phyloP scores from a whole-genome alignment of 1,140 invertebrate genomes.

The Drosophila micromelanica region DNA sequence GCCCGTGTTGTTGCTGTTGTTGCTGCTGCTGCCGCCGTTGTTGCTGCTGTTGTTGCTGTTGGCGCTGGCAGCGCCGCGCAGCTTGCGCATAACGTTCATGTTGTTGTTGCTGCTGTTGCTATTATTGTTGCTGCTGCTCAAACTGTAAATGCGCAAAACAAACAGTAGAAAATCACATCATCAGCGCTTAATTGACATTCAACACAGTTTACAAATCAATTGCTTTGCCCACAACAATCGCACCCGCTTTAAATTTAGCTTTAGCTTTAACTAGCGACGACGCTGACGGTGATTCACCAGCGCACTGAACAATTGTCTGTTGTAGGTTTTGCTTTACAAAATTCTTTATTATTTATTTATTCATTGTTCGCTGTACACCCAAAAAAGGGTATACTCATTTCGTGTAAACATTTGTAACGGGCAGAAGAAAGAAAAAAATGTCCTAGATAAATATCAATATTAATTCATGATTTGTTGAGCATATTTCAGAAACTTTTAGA shows the following conservation, averaged over 20 bases:
- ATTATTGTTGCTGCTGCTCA: conserved; percentile 31
- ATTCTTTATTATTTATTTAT: not conserved
- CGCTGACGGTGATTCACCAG: conserved; percentile 51
- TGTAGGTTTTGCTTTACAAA: conserved; percentile 5
- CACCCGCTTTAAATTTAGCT: conserved; percentile 30
- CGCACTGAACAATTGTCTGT: conserved; percentile 40
- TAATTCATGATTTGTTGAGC: too few species aligned
- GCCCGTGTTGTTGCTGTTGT: conserved; percentile 58
- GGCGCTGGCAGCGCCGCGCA: conserved; percentile 87
- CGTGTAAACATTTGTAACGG: too few species aligned
- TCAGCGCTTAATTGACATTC: conserved; percentile 13
- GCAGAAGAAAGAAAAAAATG: too few species aligned
- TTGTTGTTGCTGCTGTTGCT: conserved; percentile 4
- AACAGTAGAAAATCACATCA: conserved; percentile 51
- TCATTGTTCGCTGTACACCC: too few species aligned
- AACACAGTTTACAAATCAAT: conserved; percentile 13
- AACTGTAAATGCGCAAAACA: conserved; percentile 46
- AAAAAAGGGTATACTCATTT: too few species aligned
- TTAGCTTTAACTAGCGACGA: conserved; percentile 40
- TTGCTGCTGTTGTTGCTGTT: conserved; percentile 46
- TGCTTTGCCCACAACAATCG: conserved; percentile 9
- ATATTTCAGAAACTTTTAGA: too few species aligned
- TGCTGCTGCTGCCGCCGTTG: conserved; percentile 72
- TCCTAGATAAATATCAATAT: too few species aligned
- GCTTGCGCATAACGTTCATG: conserved; percentile 95